Evolutionary conservation across 2,888 invertebrate genomes (phyloP), one percentile per base, ranked within the genome.

Genomic region (Scaeva pyrastri): DNA sequence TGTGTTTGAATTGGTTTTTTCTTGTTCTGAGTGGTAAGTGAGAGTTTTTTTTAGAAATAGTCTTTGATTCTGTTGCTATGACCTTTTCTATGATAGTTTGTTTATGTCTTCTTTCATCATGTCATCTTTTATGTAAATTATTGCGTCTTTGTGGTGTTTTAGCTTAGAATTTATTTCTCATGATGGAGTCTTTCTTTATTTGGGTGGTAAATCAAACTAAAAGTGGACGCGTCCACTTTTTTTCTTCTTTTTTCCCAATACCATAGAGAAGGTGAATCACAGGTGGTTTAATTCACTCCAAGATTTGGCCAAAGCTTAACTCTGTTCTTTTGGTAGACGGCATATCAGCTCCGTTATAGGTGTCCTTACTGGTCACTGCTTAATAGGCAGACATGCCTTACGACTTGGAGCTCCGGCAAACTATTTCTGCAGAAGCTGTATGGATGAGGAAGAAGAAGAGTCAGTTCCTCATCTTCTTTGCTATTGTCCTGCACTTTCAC

Each of bases 111-210:
- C 23, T 23, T 52, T 23, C 21, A 52, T 23, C 50, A 52, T 11
- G 11, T 52, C 50, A 21, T 52, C 50, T 23, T 23, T 52, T 12
- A 48, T 48, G 48, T 48, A 48, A 19, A 48, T 48, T 16, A 48
- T 48, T 48, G 16, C 48, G 10, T 48, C 48, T 12, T 48, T 48
- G 19, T 48, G 19, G 19, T 48, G 48, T 19, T 19, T 48, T 12
- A 48, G 48, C 19, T 48, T 48, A n/a, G 48, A 16, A 16, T 19
- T 48, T 48, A 16, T 48, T 48, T 48, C 19, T 48, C 48, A 48
- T 48, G 19, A 48, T 48, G 10, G n/a, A 14, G 10, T 48, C 48
- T 19, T 48, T 48, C n/a, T 48, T 48, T 19, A 48, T 48, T 48
- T 31, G 31, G 31, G 31, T 31, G 31, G 31, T 31, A 31, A 31